Evolutionary conservation across 2,888 invertebrate genomes (phyloP).

Genomic region (Cordilura impudica): DNA sequence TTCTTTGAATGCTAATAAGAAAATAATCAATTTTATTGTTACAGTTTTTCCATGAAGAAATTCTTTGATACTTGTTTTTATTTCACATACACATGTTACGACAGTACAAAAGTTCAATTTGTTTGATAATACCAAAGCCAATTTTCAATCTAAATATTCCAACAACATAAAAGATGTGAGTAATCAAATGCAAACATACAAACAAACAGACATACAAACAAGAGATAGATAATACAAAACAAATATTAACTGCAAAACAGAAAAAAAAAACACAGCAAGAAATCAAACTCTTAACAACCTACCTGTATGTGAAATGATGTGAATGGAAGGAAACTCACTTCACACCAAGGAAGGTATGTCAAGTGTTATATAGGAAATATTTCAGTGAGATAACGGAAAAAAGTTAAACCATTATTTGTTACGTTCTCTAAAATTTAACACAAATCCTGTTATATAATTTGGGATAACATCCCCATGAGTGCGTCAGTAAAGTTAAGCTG

Average conservation of each 20-base stretch:
- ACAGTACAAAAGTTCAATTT: background rate
- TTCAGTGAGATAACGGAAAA: no score
- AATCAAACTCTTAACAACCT: background rate
- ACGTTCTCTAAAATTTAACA: no score
- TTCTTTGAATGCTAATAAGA: no score
- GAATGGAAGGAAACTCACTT: no score
- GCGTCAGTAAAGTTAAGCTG: background rate
- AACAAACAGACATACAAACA: background rate
- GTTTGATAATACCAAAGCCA: background rate
- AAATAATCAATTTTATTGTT: no score
- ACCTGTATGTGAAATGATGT: background rate
- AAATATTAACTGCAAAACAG: slow-evolving; percentile 6
- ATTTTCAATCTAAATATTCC: slow-evolving; percentile 14
- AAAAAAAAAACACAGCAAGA: background rate
- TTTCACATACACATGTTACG: no score
- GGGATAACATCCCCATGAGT: background rate
- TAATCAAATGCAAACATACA: slow-evolving; percentile 29
- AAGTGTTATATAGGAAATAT: no score
- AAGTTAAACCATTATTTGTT: no score
- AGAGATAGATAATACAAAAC: slow-evolving; percentile 10
- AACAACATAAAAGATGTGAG: background rate
- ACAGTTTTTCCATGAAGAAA: no score
- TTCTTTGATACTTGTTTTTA: no score
- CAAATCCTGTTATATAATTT: no score
- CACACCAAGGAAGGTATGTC: no score